A percentile compares a stretch with the other conserved stretches of the same genome.
These are phyloP conservation scores for Morelia viridis DNA, from an alignment of 2,797 vertebrate genomes.

Conservation along the genomic window DNA sequence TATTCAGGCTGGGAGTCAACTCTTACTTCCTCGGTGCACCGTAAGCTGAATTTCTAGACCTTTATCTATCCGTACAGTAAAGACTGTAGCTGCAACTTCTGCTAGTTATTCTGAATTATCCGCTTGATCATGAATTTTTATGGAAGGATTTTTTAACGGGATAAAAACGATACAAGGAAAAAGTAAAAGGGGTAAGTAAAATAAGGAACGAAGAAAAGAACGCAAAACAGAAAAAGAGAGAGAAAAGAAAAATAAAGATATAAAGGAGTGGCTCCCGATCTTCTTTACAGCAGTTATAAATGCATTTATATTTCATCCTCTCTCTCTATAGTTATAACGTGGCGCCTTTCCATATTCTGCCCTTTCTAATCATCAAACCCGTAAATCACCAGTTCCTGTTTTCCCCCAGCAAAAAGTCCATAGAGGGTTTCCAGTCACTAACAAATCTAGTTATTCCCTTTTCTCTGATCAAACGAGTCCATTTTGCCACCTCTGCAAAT, in stretches of 20 bases:
- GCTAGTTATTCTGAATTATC: too few relatives aligned
- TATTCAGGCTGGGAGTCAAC: too few relatives aligned
- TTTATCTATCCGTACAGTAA: background rate
- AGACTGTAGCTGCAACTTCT: too few relatives aligned
- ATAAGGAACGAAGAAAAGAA: too few relatives aligned
- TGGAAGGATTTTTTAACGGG: background rate
- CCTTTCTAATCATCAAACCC: background rate
- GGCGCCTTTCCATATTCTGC: background rate
- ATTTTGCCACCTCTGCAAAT: background rate
- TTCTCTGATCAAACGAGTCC: background rate
- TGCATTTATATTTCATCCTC: background rate
- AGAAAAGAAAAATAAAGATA: background rate
- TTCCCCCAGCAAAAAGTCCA: background rate
- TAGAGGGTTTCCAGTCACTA: background rate
- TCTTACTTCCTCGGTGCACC: background rate
- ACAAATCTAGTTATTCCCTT: background rate
- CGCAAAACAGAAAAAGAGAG: background rate
- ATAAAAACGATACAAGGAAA: background rate
- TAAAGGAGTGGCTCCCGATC: background rate
- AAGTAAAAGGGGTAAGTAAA: background rate
- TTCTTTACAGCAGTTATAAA: background rate
- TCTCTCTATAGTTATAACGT: background rate
- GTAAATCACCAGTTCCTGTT: background rate
- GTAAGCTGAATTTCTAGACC: background rate
- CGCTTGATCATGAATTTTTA: background rate